phyloP scores from a whole-genome alignment of 2,888 invertebrate genomes.

The Julus scandinavius region DNA sequence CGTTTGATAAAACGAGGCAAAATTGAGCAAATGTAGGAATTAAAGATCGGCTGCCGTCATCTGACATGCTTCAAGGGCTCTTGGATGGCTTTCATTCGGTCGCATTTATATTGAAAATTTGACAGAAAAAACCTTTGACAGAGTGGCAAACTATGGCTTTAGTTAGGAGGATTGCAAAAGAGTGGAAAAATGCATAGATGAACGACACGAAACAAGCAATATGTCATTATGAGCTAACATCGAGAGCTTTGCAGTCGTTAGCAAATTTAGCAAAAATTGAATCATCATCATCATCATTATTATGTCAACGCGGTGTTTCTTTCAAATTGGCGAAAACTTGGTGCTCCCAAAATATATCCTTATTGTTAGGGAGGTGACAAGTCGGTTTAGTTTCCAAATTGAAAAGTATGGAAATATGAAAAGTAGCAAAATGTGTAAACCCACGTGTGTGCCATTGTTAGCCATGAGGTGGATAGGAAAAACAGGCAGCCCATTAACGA shows the following conservation, averaged over 20 bases:
- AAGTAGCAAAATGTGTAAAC: too few relatives aligned
- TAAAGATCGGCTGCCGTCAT: constrained; percentile 46
- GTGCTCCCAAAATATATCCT: background rate
- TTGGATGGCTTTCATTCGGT: background rate
- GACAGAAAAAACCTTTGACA: constrained; percentile 47
- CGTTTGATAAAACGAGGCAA: constrained; percentile 14
- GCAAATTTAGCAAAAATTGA: constrained; percentile 43
- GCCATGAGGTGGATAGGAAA: background rate
- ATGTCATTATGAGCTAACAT: constrained; percentile 25
- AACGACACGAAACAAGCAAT: constrained; percentile 21
- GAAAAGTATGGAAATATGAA: too few relatives aligned
- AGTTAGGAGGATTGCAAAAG: constrained; percentile 21
- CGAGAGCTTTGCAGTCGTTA: background rate
- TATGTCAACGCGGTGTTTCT: background rate
- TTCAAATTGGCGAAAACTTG: background rate
- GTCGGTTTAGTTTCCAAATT: too few relatives aligned
- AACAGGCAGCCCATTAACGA: constrained; percentile 30
- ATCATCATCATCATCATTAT: background rate
- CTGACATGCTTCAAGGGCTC: constrained; percentile 37
- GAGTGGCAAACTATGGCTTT: constrained; percentile 38
- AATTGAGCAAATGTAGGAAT: constrained; percentile 36
- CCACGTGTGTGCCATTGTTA: too few relatives aligned
- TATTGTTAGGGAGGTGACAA: too few relatives aligned
- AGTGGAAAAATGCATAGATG: background rate
- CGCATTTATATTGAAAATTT: constrained; percentile 26